Evolutionary conservation across 2,888 invertebrate genomes (phyloP), one percentile per base, ranked within the genome.

Genomic region (Nesidiocoris tenuis): DNA sequence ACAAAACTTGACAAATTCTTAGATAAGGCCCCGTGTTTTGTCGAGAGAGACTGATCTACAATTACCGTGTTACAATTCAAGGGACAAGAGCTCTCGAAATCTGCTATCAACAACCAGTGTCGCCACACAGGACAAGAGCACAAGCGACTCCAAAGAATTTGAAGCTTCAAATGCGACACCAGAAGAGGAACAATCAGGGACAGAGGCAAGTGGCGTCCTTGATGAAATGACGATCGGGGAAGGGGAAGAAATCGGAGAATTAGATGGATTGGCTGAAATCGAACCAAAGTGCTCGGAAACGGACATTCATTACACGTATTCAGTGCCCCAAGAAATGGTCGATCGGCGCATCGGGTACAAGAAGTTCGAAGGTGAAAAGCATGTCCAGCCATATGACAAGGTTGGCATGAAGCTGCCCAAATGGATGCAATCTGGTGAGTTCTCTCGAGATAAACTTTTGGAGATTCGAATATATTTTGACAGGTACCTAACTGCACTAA

Each of bases 231-330:
- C 39, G 39, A 39, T 39, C 39, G 55, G 55, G 1, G 67, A 67
- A 56, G 67, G 22, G 5, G 70, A 70, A 59, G 12, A 19, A 1
- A 23, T 9, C 5, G 70, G 59, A 57, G 70, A 70, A 70, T 39
- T 39, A 7, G 59, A 24, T 23, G 16, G 17, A 17, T 39, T 12
- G 12, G 39, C 39, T 39, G 57, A 23, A n/a, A 24, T 57, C 9
- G 23, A 7, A 59, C 24, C 22, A 17, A 24, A 23, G 24, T 16
- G 24, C 19, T 70, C 70, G 3, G 72, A 72, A 54, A 39, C 72
- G 9, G 72, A 72, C 54, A 72, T 72, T 16, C 39, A 61, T n/a
- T 72, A 39, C 61, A 61, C 72, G 12, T 72, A 72, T 19, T 16
- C 17, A 0, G 63, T 72, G n/a, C 72, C 72, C 0, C 18, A 18